Percentiles rank a stretch among this genome's conserved stretches.
These are phyloP conservation scores for Odontocolon sp. DNA, from an alignment of 2,888 invertebrate species.

Conservation along the genomic window DNA sequence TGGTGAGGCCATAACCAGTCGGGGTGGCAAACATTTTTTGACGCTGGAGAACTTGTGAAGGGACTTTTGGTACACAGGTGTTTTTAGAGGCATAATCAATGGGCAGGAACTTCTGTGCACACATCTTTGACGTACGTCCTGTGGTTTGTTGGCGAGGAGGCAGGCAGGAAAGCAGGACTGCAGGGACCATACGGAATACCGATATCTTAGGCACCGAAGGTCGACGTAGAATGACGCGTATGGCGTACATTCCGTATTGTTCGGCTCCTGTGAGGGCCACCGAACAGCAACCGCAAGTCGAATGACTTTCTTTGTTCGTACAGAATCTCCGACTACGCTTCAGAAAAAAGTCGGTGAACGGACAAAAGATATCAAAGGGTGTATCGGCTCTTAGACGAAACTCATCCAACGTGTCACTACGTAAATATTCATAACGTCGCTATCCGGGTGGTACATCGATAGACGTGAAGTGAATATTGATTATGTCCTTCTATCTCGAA, in stretches of 20 bases:
- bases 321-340: slow-evolving; percentile 35
- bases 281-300: slow-evolving; percentile 32
- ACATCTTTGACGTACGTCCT: slow-evolving; percentile 54
- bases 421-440: slow-evolving; percentile 55
- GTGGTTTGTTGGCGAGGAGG: slow-evolving; percentile 29
- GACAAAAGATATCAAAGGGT: slow-evolving; percentile 59
- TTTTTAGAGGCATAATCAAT: slow-evolving; percentile 30
- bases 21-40: no score
- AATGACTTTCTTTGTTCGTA: slow-evolving; percentile 55
- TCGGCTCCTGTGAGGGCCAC: slow-evolving; percentile 41
- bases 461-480: slow-evolving; percentile 52
- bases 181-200: slow-evolving; percentile 53
- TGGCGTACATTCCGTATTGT: slow-evolving; percentile 45
- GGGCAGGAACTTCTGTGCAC: slow-evolving; percentile 52
- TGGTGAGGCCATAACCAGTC: no score
- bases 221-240: slow-evolving; percentile 12
- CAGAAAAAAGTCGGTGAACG: slow-evolving; percentile 42
- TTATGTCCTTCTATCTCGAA: not conserved
- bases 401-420: slow-evolving; percentile 44
- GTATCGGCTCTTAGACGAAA: slow-evolving; percentile 44
- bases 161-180: slow-evolving; percentile 38
- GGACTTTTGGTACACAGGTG: slow-evolving; percentile 48
- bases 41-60: not conserved
- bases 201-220: slow-evolving; percentile 43
- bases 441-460: slow-evolving; percentile 51